Percentiles rank a stretch among this genome's conserved stretches.
Conservation (phyloP, 2,797 vertebrate species). For the Lutjanus campechanus region DNA sequence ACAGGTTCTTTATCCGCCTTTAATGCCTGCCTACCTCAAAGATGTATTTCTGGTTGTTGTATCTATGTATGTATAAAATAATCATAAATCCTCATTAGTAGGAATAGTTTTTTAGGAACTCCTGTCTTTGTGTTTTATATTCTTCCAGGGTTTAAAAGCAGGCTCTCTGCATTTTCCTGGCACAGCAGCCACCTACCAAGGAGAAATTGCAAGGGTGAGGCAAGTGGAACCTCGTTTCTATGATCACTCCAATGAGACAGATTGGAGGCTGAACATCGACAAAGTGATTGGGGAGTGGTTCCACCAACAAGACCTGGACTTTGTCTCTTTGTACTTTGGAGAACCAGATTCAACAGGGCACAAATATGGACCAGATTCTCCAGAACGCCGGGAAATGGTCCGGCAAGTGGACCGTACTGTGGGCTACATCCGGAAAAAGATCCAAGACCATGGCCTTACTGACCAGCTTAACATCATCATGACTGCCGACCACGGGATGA, state of each 20-base stretch:
- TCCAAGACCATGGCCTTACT: constrained; percentile 66
- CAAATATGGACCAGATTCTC: constrained; percentile 88
- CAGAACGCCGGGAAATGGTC: constrained; percentile 83
- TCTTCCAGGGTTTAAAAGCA: constrained; percentile 86
- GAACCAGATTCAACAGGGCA: constrained; percentile 90
- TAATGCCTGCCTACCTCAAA: not conserved
- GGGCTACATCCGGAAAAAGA: constrained; percentile 86
- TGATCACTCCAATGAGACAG: constrained; percentile 84
- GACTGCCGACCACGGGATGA: constrained; percentile 92
- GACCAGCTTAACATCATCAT: constrained; percentile 88
- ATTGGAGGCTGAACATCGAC: constrained; percentile 87
- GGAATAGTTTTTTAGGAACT: too few species aligned
- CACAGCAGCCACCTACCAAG: constrained; percentile 86
- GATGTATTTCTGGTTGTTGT: not conserved
- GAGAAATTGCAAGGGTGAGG: constrained; percentile 73
- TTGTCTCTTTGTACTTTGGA: constrained; percentile 91
- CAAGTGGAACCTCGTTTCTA: constrained; percentile 82
- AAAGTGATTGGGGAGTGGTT: constrained; percentile 88
- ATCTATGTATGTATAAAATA: too few species aligned
- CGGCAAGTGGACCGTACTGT: constrained; percentile 89
- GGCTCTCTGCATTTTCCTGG: constrained; percentile 92
- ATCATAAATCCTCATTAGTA: too few species aligned
- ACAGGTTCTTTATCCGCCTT: constrained; percentile 74
- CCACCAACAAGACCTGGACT: constrained; percentile 80
- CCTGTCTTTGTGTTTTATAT: not conserved